phyloP scores from a whole-genome alignment of 2,888 invertebrate species.

The Cantharis rufa region DNA sequence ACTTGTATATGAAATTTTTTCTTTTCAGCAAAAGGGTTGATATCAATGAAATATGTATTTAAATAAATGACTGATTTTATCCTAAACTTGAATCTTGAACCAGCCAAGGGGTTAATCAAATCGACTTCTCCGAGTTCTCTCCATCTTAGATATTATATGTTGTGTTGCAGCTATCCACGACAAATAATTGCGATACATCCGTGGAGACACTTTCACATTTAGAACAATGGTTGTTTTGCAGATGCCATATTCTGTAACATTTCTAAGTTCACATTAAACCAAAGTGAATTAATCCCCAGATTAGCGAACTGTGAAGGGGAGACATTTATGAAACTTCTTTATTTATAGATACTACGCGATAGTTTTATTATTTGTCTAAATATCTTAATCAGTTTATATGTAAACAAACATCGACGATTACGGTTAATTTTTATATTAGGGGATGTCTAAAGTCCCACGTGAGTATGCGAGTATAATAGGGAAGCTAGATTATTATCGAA shows the following conservation, averaged over 20 bases:
- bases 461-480: not conserved
- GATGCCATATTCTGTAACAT: not conserved
- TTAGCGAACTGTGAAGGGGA: not conserved
- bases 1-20: no score
- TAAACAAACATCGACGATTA: not conserved
- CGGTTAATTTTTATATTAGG: not conserved
- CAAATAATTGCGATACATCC: not conserved
- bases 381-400: not conserved
- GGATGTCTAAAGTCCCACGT: not conserved
- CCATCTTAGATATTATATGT: not conserved
- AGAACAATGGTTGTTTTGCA: not conserved
- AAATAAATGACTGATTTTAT: not conserved
- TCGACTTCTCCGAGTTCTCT: not conserved
- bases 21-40: no score
- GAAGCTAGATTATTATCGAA: not conserved
- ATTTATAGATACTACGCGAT: no score
- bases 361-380: not conserved
- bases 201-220: not conserved
- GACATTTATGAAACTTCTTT: not conserved
- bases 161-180: not conserved
- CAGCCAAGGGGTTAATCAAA: not conserved
- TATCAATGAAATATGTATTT: no score
- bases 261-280: not conserved
- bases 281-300: not conserved
- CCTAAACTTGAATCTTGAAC: not conserved